Evolutionary conservation across 2,888 invertebrate genomes (phyloP).

Genomic region (Apotomis turbidana): DNA sequence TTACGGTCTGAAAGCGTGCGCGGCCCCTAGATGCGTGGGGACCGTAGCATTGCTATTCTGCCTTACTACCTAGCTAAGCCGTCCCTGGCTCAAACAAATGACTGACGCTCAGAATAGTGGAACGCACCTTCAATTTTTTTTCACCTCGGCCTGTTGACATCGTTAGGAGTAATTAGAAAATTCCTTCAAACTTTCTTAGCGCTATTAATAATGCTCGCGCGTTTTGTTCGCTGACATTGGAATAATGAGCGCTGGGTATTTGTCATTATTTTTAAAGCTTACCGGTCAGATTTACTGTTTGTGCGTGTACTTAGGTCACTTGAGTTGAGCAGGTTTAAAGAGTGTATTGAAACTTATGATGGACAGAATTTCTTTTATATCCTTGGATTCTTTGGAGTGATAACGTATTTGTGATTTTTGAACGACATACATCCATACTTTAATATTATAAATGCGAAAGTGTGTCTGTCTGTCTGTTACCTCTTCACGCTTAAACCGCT

Average conservation of each 20-base stretch:
- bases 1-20: no score
- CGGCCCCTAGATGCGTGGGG: no score
- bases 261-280: background rate
- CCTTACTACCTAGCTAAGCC: background rate
- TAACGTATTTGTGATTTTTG: no score
- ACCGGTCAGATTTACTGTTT: background rate
- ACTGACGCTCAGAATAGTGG: background rate
- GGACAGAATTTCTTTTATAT: no score
- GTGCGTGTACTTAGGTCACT: background rate
- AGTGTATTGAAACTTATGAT: no score
- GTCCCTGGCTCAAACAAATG: background rate
- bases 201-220: conserved; percentile 30
- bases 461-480: no score
- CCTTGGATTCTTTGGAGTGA: no score
- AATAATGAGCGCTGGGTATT: conserved; percentile 15
- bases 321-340: background rate
- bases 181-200: conserved; percentile 39
- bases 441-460: no score
- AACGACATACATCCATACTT: no score
- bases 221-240: conserved; percentile 21
- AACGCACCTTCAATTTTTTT: conserved; percentile 38
- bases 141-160: conserved; percentile 29
- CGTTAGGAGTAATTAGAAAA: conserved; percentile 35
- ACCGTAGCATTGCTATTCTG: no score
- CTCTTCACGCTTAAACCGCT: no score